These are phyloP conservation scores for Sarcophaga bullata DNA, from an alignment of 1,140 invertebrate genomes.

Conservation along the genomic window DNA sequence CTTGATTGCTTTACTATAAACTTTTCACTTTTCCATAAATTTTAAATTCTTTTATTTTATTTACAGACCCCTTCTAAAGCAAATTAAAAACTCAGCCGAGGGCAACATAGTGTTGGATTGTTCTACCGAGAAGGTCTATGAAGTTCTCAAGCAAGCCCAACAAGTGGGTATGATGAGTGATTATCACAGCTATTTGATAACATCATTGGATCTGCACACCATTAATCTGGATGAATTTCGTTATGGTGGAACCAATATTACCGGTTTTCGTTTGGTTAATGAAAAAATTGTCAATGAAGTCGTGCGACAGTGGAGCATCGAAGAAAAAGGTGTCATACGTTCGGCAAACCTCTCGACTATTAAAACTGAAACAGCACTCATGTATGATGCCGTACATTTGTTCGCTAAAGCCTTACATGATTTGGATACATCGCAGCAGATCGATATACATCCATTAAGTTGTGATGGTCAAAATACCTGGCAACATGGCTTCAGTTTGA, in stretches of 20 bases:
- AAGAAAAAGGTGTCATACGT: slow-evolving; percentile 59
- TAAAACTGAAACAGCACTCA: slow-evolving; percentile 93
- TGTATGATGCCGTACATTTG: slow-evolving; percentile 94
- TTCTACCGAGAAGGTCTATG: slow-evolving; percentile 82
- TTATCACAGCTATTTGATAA: slow-evolving; percentile 91
- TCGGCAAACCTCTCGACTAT: slow-evolving; percentile 62
- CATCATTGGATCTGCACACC: slow-evolving; percentile 88
- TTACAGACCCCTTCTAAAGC: slow-evolving; percentile 83
- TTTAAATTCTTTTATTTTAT: background rate
- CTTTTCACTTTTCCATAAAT: background rate
- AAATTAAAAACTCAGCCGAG: slow-evolving; percentile 90
- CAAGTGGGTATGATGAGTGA: slow-evolving; percentile 96
- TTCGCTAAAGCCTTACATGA: slow-evolving; percentile 94
- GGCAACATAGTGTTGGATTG: slow-evolving; percentile 94
- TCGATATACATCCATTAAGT: slow-evolving; percentile 86
- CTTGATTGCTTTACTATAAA: too few species aligned
- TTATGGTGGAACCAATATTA: slow-evolving; percentile 93
- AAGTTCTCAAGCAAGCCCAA: slow-evolving; percentile 90
- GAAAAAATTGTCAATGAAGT: slow-evolving; percentile 73
- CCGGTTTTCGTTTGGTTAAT: slow-evolving; percentile 79
- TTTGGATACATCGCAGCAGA: slow-evolving; percentile 88
- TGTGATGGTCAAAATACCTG: slow-evolving; percentile 92
- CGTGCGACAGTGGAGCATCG: slow-evolving; percentile 77
- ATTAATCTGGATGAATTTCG: slow-evolving; percentile 93
- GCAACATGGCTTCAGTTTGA: slow-evolving; percentile 92